A percentile compares a stretch with the other conserved stretches of the same genome.
Conservation (phyloP, 2,797 vertebrate species). For the Tenualosa ilisha region DNA sequence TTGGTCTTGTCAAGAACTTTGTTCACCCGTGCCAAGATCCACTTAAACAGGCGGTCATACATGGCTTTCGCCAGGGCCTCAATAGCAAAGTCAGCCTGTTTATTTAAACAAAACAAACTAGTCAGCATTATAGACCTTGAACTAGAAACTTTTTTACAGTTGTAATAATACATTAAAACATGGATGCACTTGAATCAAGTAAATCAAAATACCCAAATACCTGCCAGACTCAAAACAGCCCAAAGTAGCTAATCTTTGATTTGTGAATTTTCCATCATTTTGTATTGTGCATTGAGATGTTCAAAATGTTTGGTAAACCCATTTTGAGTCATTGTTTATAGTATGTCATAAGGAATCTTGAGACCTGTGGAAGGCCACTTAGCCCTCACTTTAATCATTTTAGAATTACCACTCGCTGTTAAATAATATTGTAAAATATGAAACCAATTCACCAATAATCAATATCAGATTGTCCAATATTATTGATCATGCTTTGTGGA, state of each 20-base stretch:
- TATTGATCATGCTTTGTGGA: not conserved
- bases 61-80: constrained; percentile 95
- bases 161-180: too few relatives aligned
- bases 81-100: constrained; percentile 89
- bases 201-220: too few relatives aligned
- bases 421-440: not conserved
- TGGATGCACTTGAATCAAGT: too few relatives aligned
- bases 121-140: not conserved
- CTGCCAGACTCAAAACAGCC: too few relatives aligned
- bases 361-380: too few relatives aligned
- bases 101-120: constrained; percentile 7
- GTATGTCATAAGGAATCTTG: too few relatives aligned
- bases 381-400: not conserved
- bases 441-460: not conserved
- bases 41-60: constrained; percentile 93
- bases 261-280: too few relatives aligned
- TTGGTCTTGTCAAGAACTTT: constrained; percentile 96
- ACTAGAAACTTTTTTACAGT: not conserved
- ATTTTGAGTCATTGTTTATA: too few relatives aligned
- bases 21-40: constrained; percentile 90
- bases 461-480: not conserved
- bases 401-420: not conserved
- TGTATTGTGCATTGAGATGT: too few relatives aligned
- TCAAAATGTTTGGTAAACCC: too few relatives aligned
- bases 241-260: too few relatives aligned